Evolutionary conservation across 2,888 invertebrate genomes (phyloP), one percentile per base, ranked within the genome.

Genomic region (Apotomis capreana): DNA sequence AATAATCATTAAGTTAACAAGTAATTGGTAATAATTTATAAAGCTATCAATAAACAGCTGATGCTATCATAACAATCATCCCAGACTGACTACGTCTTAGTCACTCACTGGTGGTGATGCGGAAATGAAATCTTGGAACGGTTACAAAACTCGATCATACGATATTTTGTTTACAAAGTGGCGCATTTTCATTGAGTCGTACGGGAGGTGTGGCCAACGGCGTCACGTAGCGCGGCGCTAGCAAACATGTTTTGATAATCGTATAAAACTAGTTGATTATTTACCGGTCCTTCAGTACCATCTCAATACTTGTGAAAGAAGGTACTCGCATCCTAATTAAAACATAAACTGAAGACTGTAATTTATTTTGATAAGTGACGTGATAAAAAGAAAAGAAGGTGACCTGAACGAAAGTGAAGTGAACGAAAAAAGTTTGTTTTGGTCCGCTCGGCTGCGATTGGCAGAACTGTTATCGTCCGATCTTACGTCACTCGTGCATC

Each of bases 121-220:
- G 52, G 68, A 70, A 72, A 72, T 74, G 60, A 70, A 71, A 75
- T 68, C 59, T 87, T 87, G 87, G 87, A 82, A 76, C 80, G 37
- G 74, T 80, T 78, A 74, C 86, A 88, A 87, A 81, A 81, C 69
- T 64, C 67, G 80, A 88, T 89, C 89, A 79, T 88, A 88, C 87
- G 89, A 88, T 88, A 78, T 88, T 68, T 87, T 90, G 83, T 88
- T 89, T 88, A 87, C 86, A 78, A 78, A 79, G 81, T 70, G 73
- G 62, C 74, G 75, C 76, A 73, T 76, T 79, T 81, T 79, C 81
- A 84, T 80, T 83, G 84, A 79, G 70, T 78, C 76, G 81, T 78
- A 76, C 75, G 74, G 81, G 85, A 87, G 90, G 89, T 86, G 86
- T 87, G 86, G 82, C 82, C 77, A 76, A 78, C 70, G 40, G 64